Evolutionary conservation across 2,888 invertebrate genomes (phyloP), one percentile per base, ranked within the genome.

Genomic region (Aspidiotus destructor): DNA sequence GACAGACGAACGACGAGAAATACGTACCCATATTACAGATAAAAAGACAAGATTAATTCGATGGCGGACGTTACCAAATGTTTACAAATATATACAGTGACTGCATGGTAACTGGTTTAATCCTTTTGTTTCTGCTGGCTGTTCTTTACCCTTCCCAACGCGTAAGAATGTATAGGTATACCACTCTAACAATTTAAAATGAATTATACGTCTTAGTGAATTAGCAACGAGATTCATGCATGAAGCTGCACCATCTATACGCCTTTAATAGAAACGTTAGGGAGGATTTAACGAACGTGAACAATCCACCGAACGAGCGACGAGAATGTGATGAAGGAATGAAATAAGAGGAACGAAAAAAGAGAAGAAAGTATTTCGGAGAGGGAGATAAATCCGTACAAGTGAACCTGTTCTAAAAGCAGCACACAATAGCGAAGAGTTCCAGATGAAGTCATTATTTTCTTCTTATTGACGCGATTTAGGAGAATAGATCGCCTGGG

Each of bases 371-470:
- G 63, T 63, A 63, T 63, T 28, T 63, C 60, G 67, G 48, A 54
- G 65, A 44, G 57, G 68, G 9, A 16, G 13, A 11, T 2, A 16
- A 53, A 16, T 28, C 48, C 17, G 28, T 11, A 48, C 48, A 8
- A 41, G 41, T 61, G 68, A 61, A 68, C 68, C 67, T 67, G 67
- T 67, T 67, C 28, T 52, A 58, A 67, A 67, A 44, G 67, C 58
- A 65, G 54, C 41, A 67, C 28, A 28, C 67, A 67, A 67, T 67
- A 67, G 67, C 67, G 58, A 52, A 67, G 60, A 67, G 67, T 58
- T 61, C 68, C 68, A 68, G 68, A 68, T 68, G 68, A 68, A 68
- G 68, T 68, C 68, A 68, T 68, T 68, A 68, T 68, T 68, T 68
- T 68, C 61, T 68, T 61, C 61, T 61, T 61, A 68, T 68, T 68